Base-by-base conservation (phyloP, 1,140 invertebrate species). In the Zelostemma sp. region DNA sequence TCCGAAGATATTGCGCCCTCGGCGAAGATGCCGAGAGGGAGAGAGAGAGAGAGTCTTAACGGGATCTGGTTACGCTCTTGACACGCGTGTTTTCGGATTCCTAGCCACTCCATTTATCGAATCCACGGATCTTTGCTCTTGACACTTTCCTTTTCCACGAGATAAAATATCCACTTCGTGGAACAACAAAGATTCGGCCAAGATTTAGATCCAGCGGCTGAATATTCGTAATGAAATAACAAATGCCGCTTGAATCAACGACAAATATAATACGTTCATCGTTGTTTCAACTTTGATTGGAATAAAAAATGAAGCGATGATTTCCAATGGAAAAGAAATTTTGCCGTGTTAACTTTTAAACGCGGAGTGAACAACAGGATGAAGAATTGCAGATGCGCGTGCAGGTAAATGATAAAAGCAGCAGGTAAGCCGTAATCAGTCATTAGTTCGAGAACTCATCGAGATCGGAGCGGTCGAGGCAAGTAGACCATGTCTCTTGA, bases 401-500 rank as follows among this genome's bases (percentile, higher is more conserved):
- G 28, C 38, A 62, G 61, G 35, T 31, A 41, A 71, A 63, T 62
- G 28, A 59, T 62, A 53, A 59, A 60, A 58, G 31, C 28, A 57
- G 58, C 45, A 41, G 40, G 18, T 18, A 21, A 28, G 5, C 21
- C 49, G 43, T 59, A 63, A 60, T 69, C 46, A 64, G 67, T 64
- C 50, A 70, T 70, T 70, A 57, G 47, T 53, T 65, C 41, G 17
- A 51, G 59, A 72, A 57, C 40, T 48, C 54, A 55, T 25, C 48
- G 46, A 55, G 59, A 61, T 49, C 53, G 43, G 40, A 31, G 45
- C 57, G 21, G 35, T 41, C 11, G 18, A 51, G 60, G 18, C 60
- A 73, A 75, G 62, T 73, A 73, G 68, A 75, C 71, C 62, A 75
- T 72, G 62, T 71, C 62, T 53, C 62, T 57, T 12, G 33, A 28